phyloP scores from a whole-genome alignment of 35 echinoderm and acorn worm species.

The Hemicentrotus pulcherrimus region DNA sequence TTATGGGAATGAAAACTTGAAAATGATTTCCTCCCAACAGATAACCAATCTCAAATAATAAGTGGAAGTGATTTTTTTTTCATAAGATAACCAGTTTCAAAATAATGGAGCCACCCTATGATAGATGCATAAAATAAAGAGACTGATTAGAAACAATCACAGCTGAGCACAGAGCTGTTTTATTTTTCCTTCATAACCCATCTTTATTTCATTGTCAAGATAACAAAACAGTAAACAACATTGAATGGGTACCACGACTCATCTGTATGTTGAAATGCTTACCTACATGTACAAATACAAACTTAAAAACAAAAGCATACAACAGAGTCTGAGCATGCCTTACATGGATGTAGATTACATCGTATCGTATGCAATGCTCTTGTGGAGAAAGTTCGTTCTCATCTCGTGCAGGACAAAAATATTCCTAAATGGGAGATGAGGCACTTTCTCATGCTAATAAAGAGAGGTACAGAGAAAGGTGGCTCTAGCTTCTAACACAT shows the following conservation, averaged over 20 bases:
- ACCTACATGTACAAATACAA: not conserved
- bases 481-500: not conserved
- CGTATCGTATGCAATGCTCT: not conserved
- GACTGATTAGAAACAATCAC: too few relatives aligned
- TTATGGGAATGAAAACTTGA: not conserved
- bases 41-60: too few relatives aligned
- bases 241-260: too few relatives aligned
- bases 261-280: not conserved
- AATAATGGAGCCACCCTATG: not conserved
- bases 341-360: not conserved
- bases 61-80: too few relatives aligned
- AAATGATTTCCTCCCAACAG: too few relatives aligned
- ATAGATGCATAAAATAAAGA: not conserved
- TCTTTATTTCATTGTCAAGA: too few relatives aligned
- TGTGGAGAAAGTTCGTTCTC: not conserved
- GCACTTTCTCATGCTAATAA: constrained; percentile 7
- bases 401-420: not conserved
- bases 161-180: not conserved
- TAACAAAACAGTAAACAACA: too few relatives aligned
- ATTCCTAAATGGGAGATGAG: not conserved
- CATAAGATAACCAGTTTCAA: not conserved
- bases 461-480: not conserved
- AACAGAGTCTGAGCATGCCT: not conserved
- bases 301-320: not conserved
- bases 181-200: not conserved